phyloP scores from a whole-genome alignment of 2,888 invertebrate genomes.

The Clistopyga incitator region DNA sequence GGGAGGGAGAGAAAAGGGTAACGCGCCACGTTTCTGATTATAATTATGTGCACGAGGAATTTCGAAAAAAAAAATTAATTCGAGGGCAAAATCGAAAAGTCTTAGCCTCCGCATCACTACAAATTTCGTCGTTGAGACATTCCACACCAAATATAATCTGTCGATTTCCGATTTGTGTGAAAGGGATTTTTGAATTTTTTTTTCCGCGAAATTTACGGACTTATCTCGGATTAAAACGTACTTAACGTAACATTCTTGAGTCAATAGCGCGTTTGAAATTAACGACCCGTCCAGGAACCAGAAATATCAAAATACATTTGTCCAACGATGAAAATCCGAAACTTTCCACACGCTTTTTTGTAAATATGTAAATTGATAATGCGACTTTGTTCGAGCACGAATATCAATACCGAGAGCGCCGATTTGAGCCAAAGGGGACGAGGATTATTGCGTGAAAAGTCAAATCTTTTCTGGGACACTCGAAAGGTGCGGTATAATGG shows the following conservation, averaged over 20 bases:
- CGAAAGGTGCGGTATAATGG: slow-evolving; percentile 15
- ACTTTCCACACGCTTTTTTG: slow-evolving; percentile 27
- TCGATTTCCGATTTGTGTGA: slow-evolving; percentile 27
- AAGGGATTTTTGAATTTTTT: slow-evolving; percentile 7
- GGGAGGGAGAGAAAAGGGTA: background rate
- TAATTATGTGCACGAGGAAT: background rate
- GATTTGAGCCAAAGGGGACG: slow-evolving; percentile 22
- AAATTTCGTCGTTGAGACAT: slow-evolving; percentile 57
- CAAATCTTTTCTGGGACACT: slow-evolving; percentile 3
- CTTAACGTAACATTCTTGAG: slow-evolving; percentile 44
- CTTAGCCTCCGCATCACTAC: slow-evolving; percentile 9
- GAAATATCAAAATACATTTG: background rate
- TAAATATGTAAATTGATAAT: slow-evolving; percentile 54
- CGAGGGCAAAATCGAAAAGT: slow-evolving; percentile 12
- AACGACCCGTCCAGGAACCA: slow-evolving; percentile 6
- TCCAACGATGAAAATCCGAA: slow-evolving; percentile 24
- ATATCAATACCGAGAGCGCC: slow-evolving; percentile 42
- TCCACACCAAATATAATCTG: slow-evolving; percentile 52
- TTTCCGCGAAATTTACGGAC: background rate
- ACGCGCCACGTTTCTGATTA: slow-evolving; percentile 33
- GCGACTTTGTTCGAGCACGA: slow-evolving; percentile 48
- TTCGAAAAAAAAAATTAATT: slow-evolving; percentile 7
- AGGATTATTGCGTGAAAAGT: slow-evolving; percentile 4
- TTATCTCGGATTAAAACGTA: slow-evolving; percentile 27
- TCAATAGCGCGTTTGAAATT: background rate